These are phyloP conservation scores for Actinemys pallida DNA, from an alignment of 2,113 vertebrate species.

Conservation along the genomic window DNA sequence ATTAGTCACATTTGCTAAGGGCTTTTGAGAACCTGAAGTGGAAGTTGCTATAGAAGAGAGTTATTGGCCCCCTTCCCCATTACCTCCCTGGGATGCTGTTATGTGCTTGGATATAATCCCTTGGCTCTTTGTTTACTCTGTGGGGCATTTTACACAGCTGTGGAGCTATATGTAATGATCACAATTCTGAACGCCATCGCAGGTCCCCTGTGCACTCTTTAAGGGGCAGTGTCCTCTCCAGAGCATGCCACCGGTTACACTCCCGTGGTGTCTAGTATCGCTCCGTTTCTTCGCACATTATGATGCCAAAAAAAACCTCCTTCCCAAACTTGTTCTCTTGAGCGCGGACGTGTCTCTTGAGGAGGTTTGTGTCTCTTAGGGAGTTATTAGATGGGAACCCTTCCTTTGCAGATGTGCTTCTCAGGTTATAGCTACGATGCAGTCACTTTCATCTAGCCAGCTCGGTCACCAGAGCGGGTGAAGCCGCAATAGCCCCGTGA, in stretches of 20 bases:
- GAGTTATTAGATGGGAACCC: background rate
- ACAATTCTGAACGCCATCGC: background rate
- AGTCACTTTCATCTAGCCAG: too few relatives aligned
- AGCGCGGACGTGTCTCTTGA: background rate
- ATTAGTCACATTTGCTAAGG: fast-evolving
- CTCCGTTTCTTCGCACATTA: background rate
- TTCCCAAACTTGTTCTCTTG: background rate
- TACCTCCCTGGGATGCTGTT: too few relatives aligned
- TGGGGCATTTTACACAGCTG: background rate
- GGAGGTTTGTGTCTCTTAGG: background rate
- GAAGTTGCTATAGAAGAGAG: too few relatives aligned
- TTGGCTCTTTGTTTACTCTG: too few relatives aligned
- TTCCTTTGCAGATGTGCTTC: background rate
- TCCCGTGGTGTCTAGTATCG: background rate
- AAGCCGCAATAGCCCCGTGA: too few relatives aligned
- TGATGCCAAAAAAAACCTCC: background rate
- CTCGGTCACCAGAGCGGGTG: background rate
- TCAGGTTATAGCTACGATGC: background rate
- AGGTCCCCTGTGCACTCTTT: background rate
- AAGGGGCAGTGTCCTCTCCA: too few relatives aligned
- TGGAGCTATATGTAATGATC: fast-evolving
- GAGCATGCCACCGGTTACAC: background rate
- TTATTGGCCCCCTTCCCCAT: too few relatives aligned
- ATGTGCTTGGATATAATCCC: too few relatives aligned
- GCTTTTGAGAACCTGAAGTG: too few relatives aligned